Evolutionary conservation across 2,797 vertebrate genomes (phyloP), one percentile per base, ranked within the genome.

Genomic region (Holocentrus rufus): DNA sequence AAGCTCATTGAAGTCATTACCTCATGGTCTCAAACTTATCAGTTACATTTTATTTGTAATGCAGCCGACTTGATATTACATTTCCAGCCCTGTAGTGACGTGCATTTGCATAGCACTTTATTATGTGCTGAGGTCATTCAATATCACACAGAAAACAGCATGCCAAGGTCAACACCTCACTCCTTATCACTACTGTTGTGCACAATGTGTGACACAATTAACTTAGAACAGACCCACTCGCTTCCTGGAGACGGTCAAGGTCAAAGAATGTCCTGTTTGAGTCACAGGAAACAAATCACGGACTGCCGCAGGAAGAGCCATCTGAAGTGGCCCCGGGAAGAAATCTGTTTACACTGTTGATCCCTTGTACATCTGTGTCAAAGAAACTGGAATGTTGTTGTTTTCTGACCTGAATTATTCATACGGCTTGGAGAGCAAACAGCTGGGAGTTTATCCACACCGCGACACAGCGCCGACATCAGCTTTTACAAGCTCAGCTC

Each of bases 401-500:
- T 22, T 66, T 62, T 25, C 31, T 30, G 27, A 30, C 50, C 22
- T 1, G 46, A 27, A n/a, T 18, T 22, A 22, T 39, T 6, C 23
- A 58, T 13, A 42, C 9, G 2, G 39, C 39, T 11, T 42, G 39
- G n/a, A 39, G 17, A 18, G 62, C 44, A 56, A 23, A 42, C 23
- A 23, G 59, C 4, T 0, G 42, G 3, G 7, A 55, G 61, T 25
- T 61, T 14, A 7, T 22, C 30, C 25, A 30, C 67, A 57, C 30
- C 60, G 47, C 0, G 7, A 52, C 55, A 30, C 55, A 30, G 44
- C 18, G 62, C 63, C 42, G 67, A 69, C 79, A 57, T 57, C 34
- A 69, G 63, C 54, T 47, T 80, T 71, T 65, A 77, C 59, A 49
- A 77, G 69, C 62, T 80, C 59, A 74, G 73, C 59, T 66, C 10